Percentiles rank a stretch among this genome's conserved stretches.
Evolutionary conservation across 2,113 vertebrate species (phyloP).

Genomic region (Ibidorhyncha struthersii): DNA sequence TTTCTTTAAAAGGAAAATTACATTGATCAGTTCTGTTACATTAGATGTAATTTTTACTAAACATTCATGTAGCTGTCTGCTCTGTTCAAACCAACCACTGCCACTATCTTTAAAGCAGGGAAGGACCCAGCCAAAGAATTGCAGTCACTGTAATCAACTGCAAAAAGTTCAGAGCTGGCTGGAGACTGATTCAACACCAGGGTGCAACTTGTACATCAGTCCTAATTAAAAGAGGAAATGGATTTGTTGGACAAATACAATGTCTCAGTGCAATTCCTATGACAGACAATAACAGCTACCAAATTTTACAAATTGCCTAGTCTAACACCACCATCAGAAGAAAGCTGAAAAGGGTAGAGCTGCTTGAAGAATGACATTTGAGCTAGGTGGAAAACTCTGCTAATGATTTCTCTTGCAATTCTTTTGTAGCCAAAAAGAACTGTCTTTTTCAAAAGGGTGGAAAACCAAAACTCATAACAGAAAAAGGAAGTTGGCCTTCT

Average conservation of each 20-base stretch:
- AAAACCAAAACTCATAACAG: not conserved
- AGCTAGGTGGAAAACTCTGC: not conserved
- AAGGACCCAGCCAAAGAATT: not conserved
- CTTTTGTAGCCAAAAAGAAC: not conserved
- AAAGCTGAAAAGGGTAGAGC: not conserved
- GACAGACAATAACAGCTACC: not conserved
- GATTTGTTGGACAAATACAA: not conserved
- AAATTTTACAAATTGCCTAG: not conserved
- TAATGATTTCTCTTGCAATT: not conserved
- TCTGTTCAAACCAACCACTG: not conserved
- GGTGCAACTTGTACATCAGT: not conserved
- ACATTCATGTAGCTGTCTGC: not conserved
- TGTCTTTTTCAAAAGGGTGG: not conserved
- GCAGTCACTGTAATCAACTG: not conserved
- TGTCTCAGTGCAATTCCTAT: not conserved
- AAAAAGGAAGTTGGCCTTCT: not conserved
- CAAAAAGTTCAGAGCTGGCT: not conserved
- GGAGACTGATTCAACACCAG: not conserved
- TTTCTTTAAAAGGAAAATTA: not conserved
- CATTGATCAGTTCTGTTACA: not conserved
- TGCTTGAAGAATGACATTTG: not conserved
- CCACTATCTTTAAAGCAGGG: not conserved
- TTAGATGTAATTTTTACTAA: not conserved
- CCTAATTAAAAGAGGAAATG: conserved; percentile 1
- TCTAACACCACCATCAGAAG: not conserved